phyloP scores from a whole-genome alignment of 2,113 vertebrate species.

The Cnemophilus loriae region DNA sequence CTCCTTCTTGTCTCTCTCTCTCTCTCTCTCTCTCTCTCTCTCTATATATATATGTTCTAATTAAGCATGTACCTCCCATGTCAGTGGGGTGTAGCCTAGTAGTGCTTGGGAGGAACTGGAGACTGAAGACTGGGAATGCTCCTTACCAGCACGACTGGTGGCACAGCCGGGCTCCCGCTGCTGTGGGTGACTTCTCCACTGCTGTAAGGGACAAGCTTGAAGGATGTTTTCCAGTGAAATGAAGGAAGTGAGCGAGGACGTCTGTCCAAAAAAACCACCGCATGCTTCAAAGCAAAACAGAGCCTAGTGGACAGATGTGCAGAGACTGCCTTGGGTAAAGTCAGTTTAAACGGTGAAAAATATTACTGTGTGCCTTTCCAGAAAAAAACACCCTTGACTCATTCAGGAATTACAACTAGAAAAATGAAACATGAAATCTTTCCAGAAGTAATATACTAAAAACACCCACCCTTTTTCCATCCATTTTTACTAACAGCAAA shows the following conservation, averaged over 20 bases:
- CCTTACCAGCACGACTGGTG: rapidly evolving
- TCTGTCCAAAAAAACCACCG: neutral
- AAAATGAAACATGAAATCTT: neutral
- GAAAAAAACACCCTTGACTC: neutral
- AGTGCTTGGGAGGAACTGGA: neutral
- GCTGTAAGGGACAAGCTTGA: neutral
- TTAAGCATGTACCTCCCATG: neutral
- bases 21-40: too few relatives aligned
- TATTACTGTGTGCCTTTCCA: neutral
- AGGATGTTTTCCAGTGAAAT: neutral
- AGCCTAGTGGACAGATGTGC: too few relatives aligned
- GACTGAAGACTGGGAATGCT: neutral
- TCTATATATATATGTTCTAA: too few relatives aligned
- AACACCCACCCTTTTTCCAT: neutral
- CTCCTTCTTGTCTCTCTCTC: too few relatives aligned
- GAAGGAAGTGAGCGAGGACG: neutral
- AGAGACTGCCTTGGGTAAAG: neutral
- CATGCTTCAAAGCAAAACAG: neutral
- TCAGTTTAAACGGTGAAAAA: neutral
- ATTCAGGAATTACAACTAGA: neutral
- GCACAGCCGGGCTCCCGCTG: neutral
- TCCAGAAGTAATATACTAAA: neutral
- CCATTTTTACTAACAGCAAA: neutral
- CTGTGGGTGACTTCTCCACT: neutral
- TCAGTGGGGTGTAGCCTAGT: neutral